phyloP scores from a whole-genome alignment of 2,113 vertebrate species.

The Poeciliopsis occidentalis region DNA sequence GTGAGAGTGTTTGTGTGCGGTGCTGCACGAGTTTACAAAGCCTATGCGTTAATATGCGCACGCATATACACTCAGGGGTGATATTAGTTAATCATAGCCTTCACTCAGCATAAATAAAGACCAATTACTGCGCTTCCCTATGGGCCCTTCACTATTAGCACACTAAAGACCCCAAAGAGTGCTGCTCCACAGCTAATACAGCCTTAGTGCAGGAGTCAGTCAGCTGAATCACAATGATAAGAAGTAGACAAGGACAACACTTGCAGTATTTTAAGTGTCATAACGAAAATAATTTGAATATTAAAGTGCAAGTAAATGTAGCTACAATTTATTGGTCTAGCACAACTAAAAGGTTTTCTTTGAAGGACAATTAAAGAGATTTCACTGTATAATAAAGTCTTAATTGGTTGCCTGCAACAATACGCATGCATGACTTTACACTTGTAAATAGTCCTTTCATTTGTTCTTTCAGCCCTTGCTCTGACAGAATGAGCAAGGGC shows the following conservation, averaged over 20 bases:
- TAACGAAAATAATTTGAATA: neutral
- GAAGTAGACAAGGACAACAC: constrained; percentile 55
- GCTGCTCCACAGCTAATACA: constrained; percentile 63
- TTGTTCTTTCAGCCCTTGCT: constrained; percentile 13
- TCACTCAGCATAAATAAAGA: constrained; percentile 81
- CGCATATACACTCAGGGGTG: constrained; percentile 69
- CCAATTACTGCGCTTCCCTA: constrained; percentile 77
- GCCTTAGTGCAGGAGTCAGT: constrained; percentile 42
- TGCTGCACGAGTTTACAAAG: constrained; percentile 9
- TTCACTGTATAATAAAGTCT: neutral
- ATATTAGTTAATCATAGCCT: constrained; percentile 80
- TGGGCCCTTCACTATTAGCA: constrained; percentile 70
- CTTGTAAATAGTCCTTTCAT: constrained; percentile 7
- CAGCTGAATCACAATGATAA: constrained; percentile 67
- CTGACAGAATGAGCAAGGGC: constrained; percentile 5
- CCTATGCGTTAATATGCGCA: constrained; percentile 43
- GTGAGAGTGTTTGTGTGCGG: constrained; percentile 5
- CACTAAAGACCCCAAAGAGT: constrained; percentile 74
- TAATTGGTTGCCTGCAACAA: constrained; percentile 1
- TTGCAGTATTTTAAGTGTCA: neutral
- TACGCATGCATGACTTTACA: constrained; percentile 1
- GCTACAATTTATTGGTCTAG: neutral
- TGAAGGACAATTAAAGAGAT: neutral
- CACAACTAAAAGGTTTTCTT: neutral
- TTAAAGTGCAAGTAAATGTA: neutral